Evolutionary conservation across 2,113 vertebrate species (phyloP).

Genomic region (Anarrhichthys ocellatus): DNA sequence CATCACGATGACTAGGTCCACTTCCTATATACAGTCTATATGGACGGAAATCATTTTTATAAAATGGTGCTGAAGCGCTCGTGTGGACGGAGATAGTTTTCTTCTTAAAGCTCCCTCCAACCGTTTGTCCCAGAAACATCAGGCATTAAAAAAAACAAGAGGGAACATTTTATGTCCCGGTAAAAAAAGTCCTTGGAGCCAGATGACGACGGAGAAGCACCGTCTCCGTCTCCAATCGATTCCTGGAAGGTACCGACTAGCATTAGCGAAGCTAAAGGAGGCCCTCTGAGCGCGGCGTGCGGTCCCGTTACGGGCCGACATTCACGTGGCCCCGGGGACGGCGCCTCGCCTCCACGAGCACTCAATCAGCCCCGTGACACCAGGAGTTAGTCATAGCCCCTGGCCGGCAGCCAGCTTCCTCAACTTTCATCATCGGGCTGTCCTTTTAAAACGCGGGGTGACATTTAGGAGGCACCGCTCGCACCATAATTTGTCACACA

Average conservation of each 20-base stretch:
- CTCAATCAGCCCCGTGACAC: constrained; percentile 57
- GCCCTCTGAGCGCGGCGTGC: constrained; percentile 15
- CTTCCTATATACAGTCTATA: too few relatives aligned
- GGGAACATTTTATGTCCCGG: neutral
- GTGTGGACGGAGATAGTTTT: too few relatives aligned
- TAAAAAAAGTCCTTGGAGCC: constrained; percentile 8
- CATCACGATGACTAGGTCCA: too few relatives aligned
- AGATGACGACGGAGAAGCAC: constrained; percentile 11
- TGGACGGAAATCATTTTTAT: too few relatives aligned
- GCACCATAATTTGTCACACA: constrained; percentile 3
- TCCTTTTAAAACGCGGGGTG: constrained; percentile 53
- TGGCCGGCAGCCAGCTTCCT: constrained; percentile 41
- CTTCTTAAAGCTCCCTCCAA: constrained; percentile 12
- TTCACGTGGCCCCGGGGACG: constrained; percentile 16
- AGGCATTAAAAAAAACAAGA: neutral
- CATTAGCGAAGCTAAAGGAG: constrained; percentile 35
- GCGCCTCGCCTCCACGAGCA: constrained; percentile 26
- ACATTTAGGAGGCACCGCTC: constrained; percentile 45
- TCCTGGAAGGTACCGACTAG: constrained; percentile 24
- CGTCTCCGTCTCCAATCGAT: constrained; percentile 52
- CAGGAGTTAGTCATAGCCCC: constrained; percentile 67
- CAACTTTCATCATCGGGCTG: constrained; percentile 52
- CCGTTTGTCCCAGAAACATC: constrained; percentile 34
- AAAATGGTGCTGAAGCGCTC: too few relatives aligned
- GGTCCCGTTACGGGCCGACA: constrained; percentile 31